These are phyloP conservation scores for Erebia epiphron DNA, from an alignment of 2,888 invertebrate species.

Conservation along the genomic window DNA sequence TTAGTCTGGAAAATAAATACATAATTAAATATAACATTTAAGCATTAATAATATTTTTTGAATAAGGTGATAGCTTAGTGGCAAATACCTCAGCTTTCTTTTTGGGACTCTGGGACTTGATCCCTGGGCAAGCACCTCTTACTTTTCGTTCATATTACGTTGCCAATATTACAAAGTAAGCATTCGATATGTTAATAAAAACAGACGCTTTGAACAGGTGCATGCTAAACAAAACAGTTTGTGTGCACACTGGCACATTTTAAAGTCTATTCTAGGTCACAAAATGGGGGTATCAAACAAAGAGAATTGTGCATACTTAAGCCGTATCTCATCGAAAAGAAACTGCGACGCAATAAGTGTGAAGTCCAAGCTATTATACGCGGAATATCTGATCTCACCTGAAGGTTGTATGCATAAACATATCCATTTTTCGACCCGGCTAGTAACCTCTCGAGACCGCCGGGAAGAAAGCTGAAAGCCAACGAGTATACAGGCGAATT, in stretches of 20 bases:
- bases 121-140: no score
- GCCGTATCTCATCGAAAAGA: conserved; percentile 36
- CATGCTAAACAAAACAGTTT: conserved; percentile 19
- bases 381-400: conserved; percentile 81
- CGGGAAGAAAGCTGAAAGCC: conserved; percentile 85
- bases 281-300: conserved; percentile 72
- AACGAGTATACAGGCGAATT: conserved; percentile 89
- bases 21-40: not conserved
- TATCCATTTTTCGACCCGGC: conserved; percentile 89
- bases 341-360: conserved; percentile 47
- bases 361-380: conserved; percentile 50
- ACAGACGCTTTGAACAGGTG: conserved; percentile 20
- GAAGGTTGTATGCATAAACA: conserved; percentile 90
- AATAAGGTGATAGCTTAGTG: no score
- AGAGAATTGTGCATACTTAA: conserved; percentile 52
- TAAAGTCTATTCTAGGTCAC: conserved; percentile 62
- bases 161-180: not conserved
- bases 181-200: not conserved
- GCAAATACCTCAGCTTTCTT: no score
- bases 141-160: no score
- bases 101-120: no score
- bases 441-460: conserved; percentile 85
- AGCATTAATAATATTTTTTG: no score
- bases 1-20: conserved; percentile 85
- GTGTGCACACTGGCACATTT: conserved; percentile 33